phyloP scores from a whole-genome alignment of 2,888 invertebrate species.

The Ichneumoninae sp. region DNA sequence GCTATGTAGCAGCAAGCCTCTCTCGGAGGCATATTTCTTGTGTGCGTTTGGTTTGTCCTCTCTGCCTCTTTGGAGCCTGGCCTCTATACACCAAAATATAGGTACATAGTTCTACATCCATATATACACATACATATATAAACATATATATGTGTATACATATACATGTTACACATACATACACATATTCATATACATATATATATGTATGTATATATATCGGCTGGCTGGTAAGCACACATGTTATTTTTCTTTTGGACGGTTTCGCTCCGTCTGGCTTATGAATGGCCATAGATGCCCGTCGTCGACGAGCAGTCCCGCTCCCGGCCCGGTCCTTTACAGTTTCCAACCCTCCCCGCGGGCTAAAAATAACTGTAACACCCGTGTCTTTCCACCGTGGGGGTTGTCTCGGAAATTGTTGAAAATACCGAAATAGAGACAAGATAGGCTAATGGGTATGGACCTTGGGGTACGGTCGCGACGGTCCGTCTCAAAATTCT shows the following conservation, averaged over 20 bases:
- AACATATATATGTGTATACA: too few species aligned
- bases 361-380: constrained; percentile 68
- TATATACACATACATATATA: background rate
- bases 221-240: constrained; percentile 22
- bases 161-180: too few species aligned
- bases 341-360: constrained; percentile 64
- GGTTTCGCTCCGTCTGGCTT: constrained; percentile 66
- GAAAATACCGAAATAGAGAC: constrained; percentile 65
- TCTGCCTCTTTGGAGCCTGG: background rate
- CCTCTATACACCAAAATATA: constrained; percentile 5
- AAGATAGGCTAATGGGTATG: constrained; percentile 52
- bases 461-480: background rate
- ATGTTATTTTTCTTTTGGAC: constrained; percentile 55
- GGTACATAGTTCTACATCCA: background rate
- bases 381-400: constrained; percentile 42
- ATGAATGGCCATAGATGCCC: constrained; percentile 64
- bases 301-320: constrained; percentile 47
- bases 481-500: constrained; percentile 17
- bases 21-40: background rate
- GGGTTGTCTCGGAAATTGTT: constrained; percentile 66
- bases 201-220: background rate
- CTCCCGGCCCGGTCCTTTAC: constrained; percentile 41
- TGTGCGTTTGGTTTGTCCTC: background rate
- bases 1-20: background rate
- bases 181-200: too few species aligned